Conservation (phyloP, 1,140 invertebrate genomes). For the Adelges cooleyi region DNA sequence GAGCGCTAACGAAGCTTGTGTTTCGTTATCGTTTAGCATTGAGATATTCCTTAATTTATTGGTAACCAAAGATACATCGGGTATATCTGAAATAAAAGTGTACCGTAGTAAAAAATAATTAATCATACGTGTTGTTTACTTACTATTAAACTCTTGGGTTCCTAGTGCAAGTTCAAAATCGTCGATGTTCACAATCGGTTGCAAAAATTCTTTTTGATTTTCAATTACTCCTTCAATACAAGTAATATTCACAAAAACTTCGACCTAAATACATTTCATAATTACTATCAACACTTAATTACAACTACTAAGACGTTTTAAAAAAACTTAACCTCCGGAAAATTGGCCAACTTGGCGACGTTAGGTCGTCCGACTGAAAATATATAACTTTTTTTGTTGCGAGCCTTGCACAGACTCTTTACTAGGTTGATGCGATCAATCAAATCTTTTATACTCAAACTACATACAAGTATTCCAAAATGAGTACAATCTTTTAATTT, state of each 20-base stretch:
- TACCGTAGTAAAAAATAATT: not conserved
- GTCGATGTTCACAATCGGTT: constrained; percentile 80
- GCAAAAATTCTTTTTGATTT: constrained; percentile 73
- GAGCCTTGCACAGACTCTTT: constrained; percentile 56
- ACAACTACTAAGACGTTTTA: not conserved
- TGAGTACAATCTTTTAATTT: constrained; percentile 76
- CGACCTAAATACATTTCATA: constrained; percentile 71
- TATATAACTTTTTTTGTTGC: constrained; percentile 78
- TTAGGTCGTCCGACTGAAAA: constrained; percentile 86
- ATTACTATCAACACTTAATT: constrained; percentile 26
- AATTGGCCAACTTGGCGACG: constrained; percentile 84
- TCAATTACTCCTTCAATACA: constrained; percentile 75
- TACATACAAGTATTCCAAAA: constrained; percentile 79
- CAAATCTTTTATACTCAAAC: constrained; percentile 70
- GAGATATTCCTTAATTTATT: constrained; percentile 24
- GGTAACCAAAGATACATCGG: constrained; percentile 18
- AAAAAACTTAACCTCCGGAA: constrained; percentile 57
- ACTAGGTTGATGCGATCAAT: constrained; percentile 61
- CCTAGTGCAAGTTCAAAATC: constrained; percentile 78
- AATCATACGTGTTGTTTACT: not conserved
- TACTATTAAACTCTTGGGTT: not conserved
- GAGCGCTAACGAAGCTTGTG: constrained; percentile 31
- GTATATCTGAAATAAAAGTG: not conserved
- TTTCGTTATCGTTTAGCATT: not conserved
- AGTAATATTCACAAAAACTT: constrained; percentile 78